Evolutionary conservation across 2,888 invertebrate genomes (phyloP).

Genomic region (Parnassius glacialis): DNA sequence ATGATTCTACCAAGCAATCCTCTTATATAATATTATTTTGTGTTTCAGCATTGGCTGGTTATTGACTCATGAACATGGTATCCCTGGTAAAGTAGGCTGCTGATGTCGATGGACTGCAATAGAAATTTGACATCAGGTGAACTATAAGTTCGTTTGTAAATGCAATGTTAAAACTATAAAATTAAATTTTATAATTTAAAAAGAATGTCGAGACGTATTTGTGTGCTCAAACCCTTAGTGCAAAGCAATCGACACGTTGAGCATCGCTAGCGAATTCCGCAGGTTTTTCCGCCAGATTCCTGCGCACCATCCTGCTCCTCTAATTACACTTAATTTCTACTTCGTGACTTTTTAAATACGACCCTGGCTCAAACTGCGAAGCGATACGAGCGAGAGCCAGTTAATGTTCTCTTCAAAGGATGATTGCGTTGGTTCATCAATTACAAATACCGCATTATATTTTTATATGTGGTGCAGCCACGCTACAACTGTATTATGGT

Average conservation of each 20-base stretch:
- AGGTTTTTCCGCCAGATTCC: conserved; percentile 67
- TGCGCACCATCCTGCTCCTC: conserved; percentile 64
- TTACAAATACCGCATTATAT: conserved; percentile 18
- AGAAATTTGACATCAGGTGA: too few species aligned
- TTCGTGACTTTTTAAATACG: conserved; percentile 73
- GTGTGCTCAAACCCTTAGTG: conserved; percentile 29
- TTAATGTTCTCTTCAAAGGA: conserved; percentile 20
- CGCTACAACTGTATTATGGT: too few species aligned
- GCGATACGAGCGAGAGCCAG: conserved; percentile 51
- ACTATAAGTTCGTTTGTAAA: too few species aligned
- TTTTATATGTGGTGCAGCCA: too few species aligned
- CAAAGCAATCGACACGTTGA: conserved; percentile 63
- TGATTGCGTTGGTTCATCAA: conserved; percentile 19
- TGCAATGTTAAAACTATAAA: too few species aligned
- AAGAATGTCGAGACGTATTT: background rate
- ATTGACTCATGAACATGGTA: too few species aligned
- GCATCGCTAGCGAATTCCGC: conserved; percentile 59
- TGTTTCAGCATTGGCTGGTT: too few species aligned
- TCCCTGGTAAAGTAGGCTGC: too few species aligned
- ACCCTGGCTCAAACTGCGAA: conserved; percentile 29
- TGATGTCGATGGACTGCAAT: too few species aligned
- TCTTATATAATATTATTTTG: too few species aligned
- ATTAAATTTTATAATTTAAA: too few species aligned
- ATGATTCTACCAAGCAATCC: too few species aligned
- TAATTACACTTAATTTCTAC: conserved; percentile 75